Percentiles rank a stretch among this genome's conserved stretches.
These are phyloP conservation scores for Pollenia griseotomentosa DNA, from an alignment of 2,888 invertebrate species.

Conservation along the genomic window DNA sequence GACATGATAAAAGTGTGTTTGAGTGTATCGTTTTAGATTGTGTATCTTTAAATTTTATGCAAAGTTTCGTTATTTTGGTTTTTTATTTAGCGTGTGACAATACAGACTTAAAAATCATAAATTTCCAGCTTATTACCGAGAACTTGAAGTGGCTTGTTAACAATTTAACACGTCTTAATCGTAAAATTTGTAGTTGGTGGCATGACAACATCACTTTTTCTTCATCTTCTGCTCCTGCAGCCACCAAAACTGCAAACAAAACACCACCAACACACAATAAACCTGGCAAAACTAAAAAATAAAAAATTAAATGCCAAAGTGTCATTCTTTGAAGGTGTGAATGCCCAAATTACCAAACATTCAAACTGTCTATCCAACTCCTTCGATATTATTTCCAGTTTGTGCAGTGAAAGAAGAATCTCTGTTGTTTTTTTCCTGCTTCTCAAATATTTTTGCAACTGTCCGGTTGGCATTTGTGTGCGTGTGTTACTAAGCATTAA, in stretches of 20 bases:
- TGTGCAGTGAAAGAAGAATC: not conserved
- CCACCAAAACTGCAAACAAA: constrained; percentile 1
- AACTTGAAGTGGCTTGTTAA: constrained; percentile 84
- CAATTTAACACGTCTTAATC: constrained; percentile 85
- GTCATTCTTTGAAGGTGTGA: constrained; percentile 83
- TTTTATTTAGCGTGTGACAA: constrained; percentile 62
- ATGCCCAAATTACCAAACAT: constrained; percentile 76
- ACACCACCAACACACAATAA: constrained; percentile 34
- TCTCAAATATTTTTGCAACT: constrained; percentile 15
- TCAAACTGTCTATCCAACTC: constrained; percentile 58
- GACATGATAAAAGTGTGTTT: constrained; percentile 32
- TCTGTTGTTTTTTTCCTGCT: constrained; percentile 1
- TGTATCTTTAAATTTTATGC: constrained; percentile 16
- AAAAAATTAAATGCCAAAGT: constrained; percentile 77
- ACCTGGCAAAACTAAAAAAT: constrained; percentile 22
- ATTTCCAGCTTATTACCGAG: constrained; percentile 83
- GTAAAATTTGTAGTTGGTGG: constrained; percentile 82
- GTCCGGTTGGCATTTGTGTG: constrained; percentile 19
- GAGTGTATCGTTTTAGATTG: not conserved
- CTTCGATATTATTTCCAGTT: constrained; percentile 46
- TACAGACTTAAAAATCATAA: constrained; percentile 78
- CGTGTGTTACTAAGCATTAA: constrained; percentile 35
- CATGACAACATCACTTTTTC: constrained; percentile 43
- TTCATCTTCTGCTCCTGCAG: constrained; percentile 14
- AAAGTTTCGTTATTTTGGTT: constrained; percentile 29